Evolutionary conservation across 2,797 vertebrate species (phyloP).

Genomic region (Remorina albescens): DNA sequence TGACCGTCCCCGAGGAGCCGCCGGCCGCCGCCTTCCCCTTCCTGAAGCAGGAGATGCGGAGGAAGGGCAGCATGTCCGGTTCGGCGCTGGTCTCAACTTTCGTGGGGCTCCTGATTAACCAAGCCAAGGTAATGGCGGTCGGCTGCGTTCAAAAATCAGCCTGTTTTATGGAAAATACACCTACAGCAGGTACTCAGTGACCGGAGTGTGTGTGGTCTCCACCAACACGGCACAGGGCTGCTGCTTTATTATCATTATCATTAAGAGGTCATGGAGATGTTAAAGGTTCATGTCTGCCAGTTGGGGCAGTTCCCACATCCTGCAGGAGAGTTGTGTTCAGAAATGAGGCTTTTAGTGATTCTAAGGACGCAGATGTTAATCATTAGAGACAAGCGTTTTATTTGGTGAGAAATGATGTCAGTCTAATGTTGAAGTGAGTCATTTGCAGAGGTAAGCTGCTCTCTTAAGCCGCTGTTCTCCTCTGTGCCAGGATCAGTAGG

Average conservation of each 20-base stretch:
- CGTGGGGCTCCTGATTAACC: conserved; percentile 93
- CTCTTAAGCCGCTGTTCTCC: conserved; percentile 70
- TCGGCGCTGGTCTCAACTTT: conserved; percentile 92
- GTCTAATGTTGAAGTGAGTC: conserved; percentile 56
- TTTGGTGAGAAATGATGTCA: conserved; percentile 43
- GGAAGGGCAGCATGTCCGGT: conserved; percentile 88
- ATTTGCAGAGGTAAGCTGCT: conserved; percentile 70
- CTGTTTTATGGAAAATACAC: no score
- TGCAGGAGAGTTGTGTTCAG: not conserved
- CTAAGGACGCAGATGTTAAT: conserved; percentile 18
- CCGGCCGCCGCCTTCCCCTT: conserved; percentile 85
- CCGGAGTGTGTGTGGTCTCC: conserved; percentile 11
- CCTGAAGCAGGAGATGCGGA: conserved; percentile 87
- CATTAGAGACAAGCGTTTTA: no score
- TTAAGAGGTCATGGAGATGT: not conserved
- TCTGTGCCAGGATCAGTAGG: conserved; percentile 73
- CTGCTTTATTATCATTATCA: not conserved
- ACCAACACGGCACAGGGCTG: no score
- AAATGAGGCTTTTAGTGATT: not conserved
- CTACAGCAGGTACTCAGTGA: not conserved
- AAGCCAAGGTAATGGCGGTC: conserved; percentile 90
- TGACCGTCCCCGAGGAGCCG: conserved; percentile 91
- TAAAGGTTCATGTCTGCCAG: not conserved
- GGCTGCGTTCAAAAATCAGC: no score
- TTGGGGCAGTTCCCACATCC: not conserved